Evolutionary conservation across 2,888 invertebrate genomes (phyloP).

Genomic region (Meghimatium bilineatum): DNA sequence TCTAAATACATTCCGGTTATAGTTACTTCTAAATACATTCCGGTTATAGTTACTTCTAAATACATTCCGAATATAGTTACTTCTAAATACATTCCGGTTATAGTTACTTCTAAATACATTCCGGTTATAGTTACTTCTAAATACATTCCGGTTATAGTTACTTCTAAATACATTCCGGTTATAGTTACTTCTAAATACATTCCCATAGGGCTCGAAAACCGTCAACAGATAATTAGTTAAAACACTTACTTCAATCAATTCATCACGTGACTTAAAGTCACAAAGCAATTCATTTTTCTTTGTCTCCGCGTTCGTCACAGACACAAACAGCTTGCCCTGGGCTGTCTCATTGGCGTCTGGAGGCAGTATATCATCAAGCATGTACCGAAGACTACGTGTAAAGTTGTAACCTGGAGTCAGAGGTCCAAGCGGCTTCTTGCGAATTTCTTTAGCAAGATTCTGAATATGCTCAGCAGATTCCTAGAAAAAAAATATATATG

Average conservation of each 20-base stretch:
- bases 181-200: too few relatives aligned
- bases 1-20: too few relatives aligned
- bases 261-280: slow-evolving; percentile 91
- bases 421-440: slow-evolving; percentile 89
- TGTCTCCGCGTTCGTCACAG: slow-evolving; percentile 93
- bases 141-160: too few relatives aligned
- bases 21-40: too few relatives aligned
- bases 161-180: too few relatives aligned
- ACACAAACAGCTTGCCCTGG: slow-evolving; percentile 92
- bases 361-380: slow-evolving; percentile 83
- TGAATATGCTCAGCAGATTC: slow-evolving; percentile 93
- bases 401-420: slow-evolving; percentile 97
- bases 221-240: too few relatives aligned
- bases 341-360: slow-evolving; percentile 90
- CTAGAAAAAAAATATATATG: slow-evolving; percentile 80
- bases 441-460: slow-evolving; percentile 90
- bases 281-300: slow-evolving; percentile 94
- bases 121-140: too few relatives aligned
- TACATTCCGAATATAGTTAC: too few relatives aligned
- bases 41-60: too few relatives aligned
- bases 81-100: too few relatives aligned
- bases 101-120: too few relatives aligned
- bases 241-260: slow-evolving; percentile 91
- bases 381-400: slow-evolving; percentile 89
- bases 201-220: too few relatives aligned